A percentile compares a stretch with the other conserved stretches of the same genome.
phyloP scores from a whole-genome alignment of 2,888 invertebrate genomes.

The Coleophora deauratella region DNA sequence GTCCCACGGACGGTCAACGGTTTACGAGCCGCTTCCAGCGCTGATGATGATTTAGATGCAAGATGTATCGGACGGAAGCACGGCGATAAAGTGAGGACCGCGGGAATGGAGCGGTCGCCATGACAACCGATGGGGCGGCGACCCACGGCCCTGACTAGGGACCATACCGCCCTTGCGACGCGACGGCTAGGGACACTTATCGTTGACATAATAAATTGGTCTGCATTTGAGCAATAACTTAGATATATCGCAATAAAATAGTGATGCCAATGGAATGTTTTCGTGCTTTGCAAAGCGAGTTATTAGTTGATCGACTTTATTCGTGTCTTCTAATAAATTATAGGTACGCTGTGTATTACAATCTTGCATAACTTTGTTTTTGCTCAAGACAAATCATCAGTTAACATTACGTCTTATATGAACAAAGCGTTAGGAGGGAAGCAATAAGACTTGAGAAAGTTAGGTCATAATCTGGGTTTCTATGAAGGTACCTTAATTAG shows the following conservation, averaged over 20 bases:
- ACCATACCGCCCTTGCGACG: conserved; percentile 39
- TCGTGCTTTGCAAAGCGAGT: too few relatives aligned
- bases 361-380: too few relatives aligned
- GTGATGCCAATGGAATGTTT: too few relatives aligned
- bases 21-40: conserved; percentile 57
- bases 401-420: too few relatives aligned
- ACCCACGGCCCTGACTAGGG: conserved; percentile 13
- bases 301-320: too few relatives aligned
- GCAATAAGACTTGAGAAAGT: too few relatives aligned
- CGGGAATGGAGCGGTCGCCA: conserved; percentile 42
- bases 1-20: conserved; percentile 53
- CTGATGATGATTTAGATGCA: conserved; percentile 73
- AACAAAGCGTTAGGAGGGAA: too few relatives aligned
- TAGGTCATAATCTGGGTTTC: too few relatives aligned
- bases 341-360: too few relatives aligned
- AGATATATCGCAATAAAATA: conserved; percentile 48
- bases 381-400: too few relatives aligned
- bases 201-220: conserved; percentile 69
- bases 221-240: conserved; percentile 61
- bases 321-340: too few relatives aligned
- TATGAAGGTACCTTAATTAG: too few relatives aligned
- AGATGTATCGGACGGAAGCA: conserved; percentile 57
- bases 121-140: conserved; percentile 35
- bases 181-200: conserved; percentile 67
- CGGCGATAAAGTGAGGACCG: conserved; percentile 35